Conservation (phyloP, 53 echinoderm and acorn worm genomes). For the Echinometra lucunter region DNA sequence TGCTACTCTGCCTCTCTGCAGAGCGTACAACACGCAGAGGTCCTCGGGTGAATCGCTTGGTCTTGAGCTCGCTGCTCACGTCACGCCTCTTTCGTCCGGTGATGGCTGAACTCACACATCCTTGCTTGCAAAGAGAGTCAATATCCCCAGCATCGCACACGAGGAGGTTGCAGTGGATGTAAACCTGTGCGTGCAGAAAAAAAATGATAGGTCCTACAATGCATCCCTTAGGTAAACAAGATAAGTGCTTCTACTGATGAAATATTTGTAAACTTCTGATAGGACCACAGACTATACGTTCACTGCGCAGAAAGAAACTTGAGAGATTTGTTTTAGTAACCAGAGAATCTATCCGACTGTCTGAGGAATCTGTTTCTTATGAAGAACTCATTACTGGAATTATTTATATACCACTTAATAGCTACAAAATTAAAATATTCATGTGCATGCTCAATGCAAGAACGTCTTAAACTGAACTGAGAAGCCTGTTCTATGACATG, state of each 20-base stretch:
- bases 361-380: too few species aligned
- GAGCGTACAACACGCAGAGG: conserved; percentile 54
- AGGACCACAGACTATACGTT: too few species aligned
- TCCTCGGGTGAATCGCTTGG: conserved; percentile 66
- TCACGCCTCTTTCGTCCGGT: conserved; percentile 59
- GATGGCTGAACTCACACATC: not conserved
- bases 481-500: too few species aligned
- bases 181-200: conserved; percentile 50
- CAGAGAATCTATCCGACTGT: too few species aligned
- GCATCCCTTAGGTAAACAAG: not conserved
- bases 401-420: too few species aligned
- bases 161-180: conserved; percentile 68
- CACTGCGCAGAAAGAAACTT: too few species aligned
- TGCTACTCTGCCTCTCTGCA: conserved; percentile 22
- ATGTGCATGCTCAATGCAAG: too few species aligned
- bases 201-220: not conserved
- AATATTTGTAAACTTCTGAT: not conserved
- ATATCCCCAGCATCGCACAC: conserved; percentile 63
- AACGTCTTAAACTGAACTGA: too few species aligned
- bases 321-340: too few species aligned
- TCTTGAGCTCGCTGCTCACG: conserved; percentile 44
- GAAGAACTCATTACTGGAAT: too few species aligned
- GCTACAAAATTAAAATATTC: too few species aligned
- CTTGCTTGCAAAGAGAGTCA: conserved; percentile 50
- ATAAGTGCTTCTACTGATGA: not conserved